Percentiles rank a stretch among this genome's conserved stretches.
These are phyloP conservation scores for Corythoichthys intestinalis DNA, from an alignment of 2,113 vertebrate species.

Conservation along the genomic window DNA sequence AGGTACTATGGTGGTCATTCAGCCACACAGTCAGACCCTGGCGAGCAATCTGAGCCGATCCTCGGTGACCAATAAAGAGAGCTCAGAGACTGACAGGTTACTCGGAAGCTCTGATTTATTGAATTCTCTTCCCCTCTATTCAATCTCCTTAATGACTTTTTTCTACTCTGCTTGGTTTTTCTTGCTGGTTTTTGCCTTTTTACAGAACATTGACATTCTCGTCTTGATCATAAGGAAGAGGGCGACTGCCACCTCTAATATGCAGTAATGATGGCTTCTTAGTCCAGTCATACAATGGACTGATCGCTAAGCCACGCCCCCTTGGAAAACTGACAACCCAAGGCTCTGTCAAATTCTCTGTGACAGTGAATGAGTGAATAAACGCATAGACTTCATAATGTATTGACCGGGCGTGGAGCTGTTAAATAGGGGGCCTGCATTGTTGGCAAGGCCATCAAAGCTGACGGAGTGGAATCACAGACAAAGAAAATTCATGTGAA, in stretches of 20 bases:
- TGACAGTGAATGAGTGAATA: too few relatives aligned
- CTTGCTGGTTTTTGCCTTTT: constrained; percentile 10
- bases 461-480: too few relatives aligned
- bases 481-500: too few relatives aligned
- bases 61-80: constrained; percentile 68
- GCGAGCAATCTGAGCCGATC: constrained; percentile 66
- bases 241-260: background rate
- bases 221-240: background rate
- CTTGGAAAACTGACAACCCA: too few relatives aligned
- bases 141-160: constrained; percentile 56
- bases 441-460: too few relatives aligned
- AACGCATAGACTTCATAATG: too few relatives aligned
- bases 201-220: background rate
- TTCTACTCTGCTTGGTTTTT: constrained; percentile 10
- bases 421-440: too few relatives aligned
- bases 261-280: background rate
- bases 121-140: constrained; percentile 40
- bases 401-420: too few relatives aligned
- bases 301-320: too few relatives aligned
- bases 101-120: constrained; percentile 62
- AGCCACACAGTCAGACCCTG: constrained; percentile 41
- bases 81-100: constrained; percentile 61
- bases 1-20: constrained; percentile 18
- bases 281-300: background rate
- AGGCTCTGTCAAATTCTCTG: too few relatives aligned